Evolutionary conservation across 1,140 invertebrate genomes (phyloP).

Genomic region (Heliconius nattereri): DNA sequence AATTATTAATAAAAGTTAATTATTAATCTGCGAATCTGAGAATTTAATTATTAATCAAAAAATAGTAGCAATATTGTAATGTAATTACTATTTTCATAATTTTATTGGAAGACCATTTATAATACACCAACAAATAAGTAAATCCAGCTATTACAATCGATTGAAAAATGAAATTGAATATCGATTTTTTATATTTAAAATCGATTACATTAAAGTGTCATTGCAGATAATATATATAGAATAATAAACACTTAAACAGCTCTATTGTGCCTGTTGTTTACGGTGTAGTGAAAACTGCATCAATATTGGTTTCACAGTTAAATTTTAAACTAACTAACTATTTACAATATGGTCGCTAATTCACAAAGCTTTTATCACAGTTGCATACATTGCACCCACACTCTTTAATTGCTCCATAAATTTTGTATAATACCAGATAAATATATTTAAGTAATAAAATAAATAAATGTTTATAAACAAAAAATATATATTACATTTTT

Average conservation of each 20-base stretch:
- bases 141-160: not conserved
- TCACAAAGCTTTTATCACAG: slow-evolving; percentile 73
- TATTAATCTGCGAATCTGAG: slow-evolving; percentile 8
- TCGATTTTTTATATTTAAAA: not conserved
- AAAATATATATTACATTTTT: not conserved
- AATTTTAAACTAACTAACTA: slow-evolving; percentile 21
- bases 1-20: not conserved
- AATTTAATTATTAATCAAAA: slow-evolving; percentile 16
- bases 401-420: slow-evolving; percentile 25
- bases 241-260: not conserved
- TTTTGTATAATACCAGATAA: slow-evolving; percentile 1
- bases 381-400: slow-evolving; percentile 63
- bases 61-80: slow-evolving; percentile 13
- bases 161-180: not conserved
- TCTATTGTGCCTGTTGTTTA: slow-evolving; percentile 16
- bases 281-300: slow-evolving; percentile 13
- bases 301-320: not conserved
- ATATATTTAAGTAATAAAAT: not conserved
- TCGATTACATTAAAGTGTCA: not conserved
- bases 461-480: not conserved
- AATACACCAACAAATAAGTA: slow-evolving; percentile 7
- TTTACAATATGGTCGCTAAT: slow-evolving; percentile 48
- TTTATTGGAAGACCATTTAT: slow-evolving; percentile 27
- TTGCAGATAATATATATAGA: not conserved
- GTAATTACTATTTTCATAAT: slow-evolving; percentile 15